Base-by-base conservation (phyloP, 2,888 invertebrate genomes). In the Bembecia ichneumoniformis region DNA sequence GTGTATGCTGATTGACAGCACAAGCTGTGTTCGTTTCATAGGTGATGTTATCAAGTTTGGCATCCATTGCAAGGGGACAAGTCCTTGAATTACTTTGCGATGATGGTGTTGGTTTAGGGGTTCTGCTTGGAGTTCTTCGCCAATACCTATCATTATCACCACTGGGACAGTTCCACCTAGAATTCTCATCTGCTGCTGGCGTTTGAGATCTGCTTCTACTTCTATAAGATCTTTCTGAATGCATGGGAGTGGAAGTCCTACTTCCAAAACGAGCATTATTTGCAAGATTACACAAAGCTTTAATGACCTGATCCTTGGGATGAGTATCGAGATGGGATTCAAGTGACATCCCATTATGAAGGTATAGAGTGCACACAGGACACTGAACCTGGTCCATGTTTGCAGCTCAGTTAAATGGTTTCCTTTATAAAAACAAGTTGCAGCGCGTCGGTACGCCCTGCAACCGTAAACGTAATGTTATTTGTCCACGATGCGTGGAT, bases 231-330 rank as follows among this genome's bases (percentile, higher is more conserved):
- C 80, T 68, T 57, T 83, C 83, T 3, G 84, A 82, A 58, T 73
- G 75, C 52, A 71, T 55, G 1, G 87, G 82, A 36, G 84, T 81
- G 35, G 82, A 63, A 59, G 82, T 77, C 62, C 88, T 68, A 64
- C 87, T 81, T 46, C 71, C 70, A 72, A 71, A 80, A 55, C 66
- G 72, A 57, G 77, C 80, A 49, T 86, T 88, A 55, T 81, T 78
- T 55, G 89, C 87, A 53, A 87, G 64, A 58, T 58, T 75, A 64
- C 87, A 91, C 55, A 96, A 83, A 17, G 95, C 95, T 73, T 92
- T 94, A 61, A 95, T 95, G 48, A 96, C 94, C 80, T 94, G 94
- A 63, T 95, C 95, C 77, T 95, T 95, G 43, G 95, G 95, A 86
- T 95, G 95, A 20, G 94, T 95, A 69, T 94, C 92, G 74, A 96